These are phyloP conservation scores for Camelus bactrianus DNA, from an alignment of 2,113 vertebrate species.

Conservation along the genomic window DNA sequence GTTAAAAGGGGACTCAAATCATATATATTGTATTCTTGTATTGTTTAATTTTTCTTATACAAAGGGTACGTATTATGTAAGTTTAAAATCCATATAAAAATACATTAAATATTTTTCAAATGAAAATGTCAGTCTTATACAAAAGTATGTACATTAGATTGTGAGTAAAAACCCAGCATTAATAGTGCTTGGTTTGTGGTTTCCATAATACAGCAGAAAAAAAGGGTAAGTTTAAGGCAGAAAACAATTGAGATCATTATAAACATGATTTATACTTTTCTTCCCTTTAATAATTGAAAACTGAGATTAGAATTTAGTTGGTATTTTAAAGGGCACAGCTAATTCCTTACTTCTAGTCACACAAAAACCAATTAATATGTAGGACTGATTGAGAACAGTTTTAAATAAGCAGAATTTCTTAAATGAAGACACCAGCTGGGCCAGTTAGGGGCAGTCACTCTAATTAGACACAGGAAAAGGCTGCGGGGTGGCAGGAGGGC, in stretches of 20 bases:
- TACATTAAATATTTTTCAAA: neutral
- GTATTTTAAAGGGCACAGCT: slow-evolving; percentile 28
- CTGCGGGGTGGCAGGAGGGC: slow-evolving; percentile 70
- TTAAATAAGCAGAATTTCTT: slow-evolving; percentile 66
- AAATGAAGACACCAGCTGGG: slow-evolving; percentile 80
- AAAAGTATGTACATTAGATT: neutral
- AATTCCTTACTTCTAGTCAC: slow-evolving; percentile 50
- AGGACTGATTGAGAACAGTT: slow-evolving; percentile 57
- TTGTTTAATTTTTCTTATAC: neutral
- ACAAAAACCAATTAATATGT: slow-evolving; percentile 60
- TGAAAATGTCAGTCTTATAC: neutral
- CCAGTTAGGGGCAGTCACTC: slow-evolving; percentile 71
- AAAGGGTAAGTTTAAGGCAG: neutral
- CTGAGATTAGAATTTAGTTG: slow-evolving; percentile 34
- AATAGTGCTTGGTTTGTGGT: neutral
- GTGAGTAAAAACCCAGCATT: slow-evolving; percentile 7
- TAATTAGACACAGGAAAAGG: slow-evolving; percentile 80
- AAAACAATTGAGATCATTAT: slow-evolving; percentile 9
- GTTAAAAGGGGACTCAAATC: neutral
- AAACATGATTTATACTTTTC: neutral
- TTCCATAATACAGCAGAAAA: neutral
- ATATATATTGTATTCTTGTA: neutral
- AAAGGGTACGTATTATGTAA: neutral
- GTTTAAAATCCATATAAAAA: slow-evolving; percentile 23
- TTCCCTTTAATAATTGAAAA: neutral